These are phyloP conservation scores for Silvanus unidentatus DNA, from an alignment of 2,888 invertebrate genomes.

Conservation along the genomic window DNA sequence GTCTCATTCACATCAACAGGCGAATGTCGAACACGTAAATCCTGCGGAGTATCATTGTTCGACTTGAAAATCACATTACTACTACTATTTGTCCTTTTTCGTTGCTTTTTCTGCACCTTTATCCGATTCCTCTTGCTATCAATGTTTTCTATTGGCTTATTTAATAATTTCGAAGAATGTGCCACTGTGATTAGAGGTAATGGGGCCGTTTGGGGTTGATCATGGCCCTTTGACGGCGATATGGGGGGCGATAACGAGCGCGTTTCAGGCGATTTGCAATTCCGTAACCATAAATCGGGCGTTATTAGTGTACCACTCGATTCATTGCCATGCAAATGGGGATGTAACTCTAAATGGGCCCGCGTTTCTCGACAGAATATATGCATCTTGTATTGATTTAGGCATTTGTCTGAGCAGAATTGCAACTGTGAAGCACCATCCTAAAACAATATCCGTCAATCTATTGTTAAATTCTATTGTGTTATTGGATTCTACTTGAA, in stretches of 20 bases:
- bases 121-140: slow-evolving; percentile 42
- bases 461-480: slow-evolving; percentile 12
- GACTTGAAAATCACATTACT: slow-evolving; percentile 27
- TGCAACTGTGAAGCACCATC: slow-evolving; percentile 87
- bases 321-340: slow-evolving; percentile 55
- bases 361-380: slow-evolving; percentile 92
- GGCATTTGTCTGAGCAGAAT: slow-evolving; percentile 87
- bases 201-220: slow-evolving; percentile 47
- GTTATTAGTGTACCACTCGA: slow-evolving; percentile 60
- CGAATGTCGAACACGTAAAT: slow-evolving; percentile 37
- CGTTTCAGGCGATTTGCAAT: slow-evolving; percentile 54
- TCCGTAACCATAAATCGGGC: slow-evolving; percentile 84
- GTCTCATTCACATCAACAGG: slow-evolving; percentile 8
- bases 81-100: slow-evolving; percentile 27
- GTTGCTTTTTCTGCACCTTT: slow-evolving; percentile 47
- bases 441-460: slow-evolving; percentile 43
- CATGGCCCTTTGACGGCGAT: slow-evolving; percentile 33
- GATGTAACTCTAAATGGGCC: slow-evolving; percentile 82
- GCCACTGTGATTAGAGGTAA: slow-evolving; percentile 62
- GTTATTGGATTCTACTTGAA: slow-evolving; percentile 52
- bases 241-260: slow-evolving; percentile 40
- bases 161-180: slow-evolving; percentile 61
- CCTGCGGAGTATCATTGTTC: slow-evolving; percentile 38
- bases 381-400: slow-evolving; percentile 96
- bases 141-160: slow-evolving; percentile 36